Conservation (phyloP, 2,113 vertebrate species). For the Limnothrissa miodon region DNA sequence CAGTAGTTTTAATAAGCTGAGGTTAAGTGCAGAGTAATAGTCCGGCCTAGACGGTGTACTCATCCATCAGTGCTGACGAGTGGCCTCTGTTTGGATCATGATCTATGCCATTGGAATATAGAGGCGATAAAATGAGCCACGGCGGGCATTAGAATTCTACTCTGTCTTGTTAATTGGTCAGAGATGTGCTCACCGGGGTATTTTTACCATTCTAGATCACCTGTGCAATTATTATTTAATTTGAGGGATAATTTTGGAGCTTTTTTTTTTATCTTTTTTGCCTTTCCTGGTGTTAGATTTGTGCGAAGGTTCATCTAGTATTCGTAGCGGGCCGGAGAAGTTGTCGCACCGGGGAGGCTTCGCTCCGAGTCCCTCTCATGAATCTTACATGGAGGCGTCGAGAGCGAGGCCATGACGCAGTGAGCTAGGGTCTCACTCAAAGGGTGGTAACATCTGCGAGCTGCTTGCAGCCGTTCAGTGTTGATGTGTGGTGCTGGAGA, state of each 20-base stretch:
- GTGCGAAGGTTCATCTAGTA: not conserved
- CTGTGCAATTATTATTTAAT: slow-evolving; percentile 8
- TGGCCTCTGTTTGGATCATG: slow-evolving; percentile 1
- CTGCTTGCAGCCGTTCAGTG: slow-evolving; percentile 35
- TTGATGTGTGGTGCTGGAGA: slow-evolving; percentile 44
- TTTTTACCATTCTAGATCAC: slow-evolving; percentile 21
- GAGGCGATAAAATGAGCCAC: slow-evolving; percentile 12
- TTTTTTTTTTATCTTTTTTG: not conserved
- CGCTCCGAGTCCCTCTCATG: not conserved
- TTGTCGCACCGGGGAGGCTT: not conserved
- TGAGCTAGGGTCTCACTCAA: not conserved
- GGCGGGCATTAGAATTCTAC: slow-evolving; percentile 9
- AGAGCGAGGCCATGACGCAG: not conserved
- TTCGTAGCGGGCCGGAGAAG: not conserved
- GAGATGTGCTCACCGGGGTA: not conserved
- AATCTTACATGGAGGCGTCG: not conserved
- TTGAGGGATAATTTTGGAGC: slow-evolving; percentile 6
- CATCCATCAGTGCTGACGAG: not conserved
- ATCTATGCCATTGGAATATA: not conserved
- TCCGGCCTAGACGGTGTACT: not conserved
- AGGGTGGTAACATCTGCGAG: not conserved
- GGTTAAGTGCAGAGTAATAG: slow-evolving; percentile 3
- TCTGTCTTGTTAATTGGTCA: slow-evolving; percentile 11
- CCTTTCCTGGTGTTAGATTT: not conserved
- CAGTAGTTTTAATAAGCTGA: not conserved